Evolutionary conservation across 2,797 vertebrate species (phyloP).

Genomic region (Dendrocincla fuliginosa): DNA sequence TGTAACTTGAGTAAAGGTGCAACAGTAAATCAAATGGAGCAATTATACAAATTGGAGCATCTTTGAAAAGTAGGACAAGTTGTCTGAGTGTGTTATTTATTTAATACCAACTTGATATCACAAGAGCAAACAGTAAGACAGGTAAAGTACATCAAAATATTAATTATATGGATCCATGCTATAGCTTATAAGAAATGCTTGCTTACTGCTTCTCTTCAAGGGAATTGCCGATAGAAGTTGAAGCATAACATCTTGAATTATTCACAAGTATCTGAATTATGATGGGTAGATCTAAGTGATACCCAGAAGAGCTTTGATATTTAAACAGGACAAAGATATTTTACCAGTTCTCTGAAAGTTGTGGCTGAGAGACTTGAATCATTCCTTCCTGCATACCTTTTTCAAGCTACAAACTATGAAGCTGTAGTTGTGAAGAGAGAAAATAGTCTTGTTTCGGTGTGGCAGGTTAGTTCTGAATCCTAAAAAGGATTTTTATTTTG

Average conservation of each 20-base stretch:
- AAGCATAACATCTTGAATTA: conserved; percentile 43
- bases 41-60: conserved; percentile 64
- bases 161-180: conserved; percentile 65
- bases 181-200: conserved; percentile 15
- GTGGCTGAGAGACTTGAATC: background rate
- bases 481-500: background rate
- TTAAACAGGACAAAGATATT: background rate
- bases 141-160: conserved; percentile 63
- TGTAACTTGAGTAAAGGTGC: background rate
- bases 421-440: background rate
- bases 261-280: background rate
- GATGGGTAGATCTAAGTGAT: background rate
- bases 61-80: conserved; percentile 54
- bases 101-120: conserved; percentile 55
- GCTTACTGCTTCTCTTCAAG: background rate
- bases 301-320: background rate
- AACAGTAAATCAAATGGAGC: conserved; percentile 49
- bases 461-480: background rate
- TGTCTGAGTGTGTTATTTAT: conserved; percentile 54
- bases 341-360: background rate
- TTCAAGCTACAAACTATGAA: background rate
- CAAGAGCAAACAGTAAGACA: conserved; percentile 54
- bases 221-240: conserved; percentile 31
- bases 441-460: background rate
- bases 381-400: background rate